Evolutionary conservation across 2,113 vertebrate species (phyloP).

Genomic region (Amphiprion percula): DNA sequence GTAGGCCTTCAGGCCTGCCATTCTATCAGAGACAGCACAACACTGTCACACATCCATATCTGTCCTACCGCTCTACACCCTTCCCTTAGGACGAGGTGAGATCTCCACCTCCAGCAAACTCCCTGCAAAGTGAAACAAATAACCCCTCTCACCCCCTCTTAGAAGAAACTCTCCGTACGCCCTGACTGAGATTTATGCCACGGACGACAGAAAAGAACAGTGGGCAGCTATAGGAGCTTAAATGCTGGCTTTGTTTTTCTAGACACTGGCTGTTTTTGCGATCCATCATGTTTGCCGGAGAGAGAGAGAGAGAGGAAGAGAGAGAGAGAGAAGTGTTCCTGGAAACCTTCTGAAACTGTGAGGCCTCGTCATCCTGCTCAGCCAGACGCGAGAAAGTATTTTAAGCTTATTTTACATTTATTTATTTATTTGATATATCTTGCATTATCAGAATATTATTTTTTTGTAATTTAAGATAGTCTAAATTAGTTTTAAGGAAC

Average conservation of each 20-base stretch:
- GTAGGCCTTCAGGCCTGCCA: not conserved
- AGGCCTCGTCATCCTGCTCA: constrained; percentile 4
- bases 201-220: constrained; percentile 39
- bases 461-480: no score
- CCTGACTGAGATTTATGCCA: constrained; percentile 71
- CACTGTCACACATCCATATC: constrained; percentile 2
- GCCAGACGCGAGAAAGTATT: not conserved
- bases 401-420: no score
- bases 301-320: constrained; percentile 17
- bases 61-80: constrained; percentile 13
- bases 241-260: constrained; percentile 69
- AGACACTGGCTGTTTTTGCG: constrained; percentile 47
- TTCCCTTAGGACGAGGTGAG: constrained; percentile 42
- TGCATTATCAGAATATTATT: no score
- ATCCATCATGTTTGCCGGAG: constrained; percentile 63
- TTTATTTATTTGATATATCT: no score
- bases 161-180: constrained; percentile 46
- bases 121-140: constrained; percentile 68
- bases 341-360: constrained; percentile 3
- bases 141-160: constrained; percentile 43
- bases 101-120: constrained; percentile 33
- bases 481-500: no score
- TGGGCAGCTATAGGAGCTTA: constrained; percentile 55
- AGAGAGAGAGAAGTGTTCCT: constrained; percentile 20
- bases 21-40: not conserved